Evolutionary conservation across 2,797 vertebrate genomes (phyloP).

Genomic region (Fringilla coelebs): DNA sequence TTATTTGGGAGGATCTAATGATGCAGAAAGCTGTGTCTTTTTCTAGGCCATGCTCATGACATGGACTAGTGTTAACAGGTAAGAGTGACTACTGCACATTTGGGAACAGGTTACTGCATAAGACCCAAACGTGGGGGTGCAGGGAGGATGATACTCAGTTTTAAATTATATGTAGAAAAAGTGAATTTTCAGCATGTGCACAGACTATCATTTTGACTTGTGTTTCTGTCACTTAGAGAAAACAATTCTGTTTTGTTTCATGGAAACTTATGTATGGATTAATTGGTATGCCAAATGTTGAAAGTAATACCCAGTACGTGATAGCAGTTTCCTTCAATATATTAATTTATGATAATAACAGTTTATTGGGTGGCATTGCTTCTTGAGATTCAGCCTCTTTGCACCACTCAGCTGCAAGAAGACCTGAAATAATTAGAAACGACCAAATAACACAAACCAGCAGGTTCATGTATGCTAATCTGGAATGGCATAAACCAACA

Average conservation of each 20-base stretch:
- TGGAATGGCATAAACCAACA: neutral
- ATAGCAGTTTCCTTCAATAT: neutral
- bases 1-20: neutral
- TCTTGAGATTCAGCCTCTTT: neutral
- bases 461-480: neutral
- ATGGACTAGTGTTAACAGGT: slow-evolving; percentile 6
- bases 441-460: neutral
- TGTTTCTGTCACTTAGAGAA: neutral
- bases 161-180: neutral
- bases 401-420: neutral
- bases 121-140: neutral
- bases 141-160: neutral
- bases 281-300: neutral
- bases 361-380: neutral
- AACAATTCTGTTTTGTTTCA: neutral
- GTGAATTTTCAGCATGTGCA: neutral
- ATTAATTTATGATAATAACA: neutral
- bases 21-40: neutral
- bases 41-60: neutral
- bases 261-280: neutral
- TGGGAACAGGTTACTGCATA: neutral
- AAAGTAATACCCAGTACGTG: neutral
- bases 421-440: neutral
- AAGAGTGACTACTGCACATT: neutral
- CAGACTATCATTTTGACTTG: neutral